A percentile compares a stretch with the other conserved stretches of the same genome.
Evolutionary conservation across 1,140 invertebrate genomes (phyloP).

Genomic region (Octopus sinensis): DNA sequence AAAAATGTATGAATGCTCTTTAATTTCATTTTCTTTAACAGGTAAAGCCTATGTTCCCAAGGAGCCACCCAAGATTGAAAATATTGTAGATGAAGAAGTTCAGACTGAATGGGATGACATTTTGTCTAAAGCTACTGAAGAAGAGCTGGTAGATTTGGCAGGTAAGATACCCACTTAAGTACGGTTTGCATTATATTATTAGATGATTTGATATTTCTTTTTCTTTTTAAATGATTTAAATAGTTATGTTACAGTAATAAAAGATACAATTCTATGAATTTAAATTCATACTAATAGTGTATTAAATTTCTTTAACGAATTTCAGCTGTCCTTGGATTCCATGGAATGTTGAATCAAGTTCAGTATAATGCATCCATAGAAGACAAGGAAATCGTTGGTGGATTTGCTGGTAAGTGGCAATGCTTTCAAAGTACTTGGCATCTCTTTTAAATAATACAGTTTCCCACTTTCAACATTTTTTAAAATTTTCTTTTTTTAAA

Average conservation of each 20-base stretch:
- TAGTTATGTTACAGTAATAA: no score
- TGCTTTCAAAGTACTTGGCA: no score
- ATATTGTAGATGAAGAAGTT: slow-evolving; percentile 64
- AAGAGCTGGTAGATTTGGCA: slow-evolving; percentile 98
- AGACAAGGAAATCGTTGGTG: slow-evolving; percentile 51
- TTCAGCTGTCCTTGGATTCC: slow-evolving; percentile 95
- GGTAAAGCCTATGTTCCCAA: slow-evolving; percentile 75
- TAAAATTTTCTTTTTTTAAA: no score
- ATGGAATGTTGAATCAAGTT: slow-evolving; percentile 99
- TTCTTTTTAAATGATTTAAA: no score
- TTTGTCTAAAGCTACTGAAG: slow-evolving; percentile 84
- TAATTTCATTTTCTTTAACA: slow-evolving; percentile 26
- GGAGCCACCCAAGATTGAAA: slow-evolving; percentile 64
- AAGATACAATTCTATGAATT: no score
- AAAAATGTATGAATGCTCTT: neutral
- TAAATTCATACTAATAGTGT: no score
- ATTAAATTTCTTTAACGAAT: slow-evolving; percentile 17
- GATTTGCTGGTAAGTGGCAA: slow-evolving; percentile 49
- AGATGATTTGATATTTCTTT: no score
- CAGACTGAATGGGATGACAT: slow-evolving; percentile 95
- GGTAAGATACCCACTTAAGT: slow-evolving; percentile 63
- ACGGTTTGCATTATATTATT: no score
- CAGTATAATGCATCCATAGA: slow-evolving; percentile 91
- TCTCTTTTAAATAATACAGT: no score
- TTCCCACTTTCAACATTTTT: no score